Evolutionary conservation across 2,113 vertebrate species (phyloP).

Genomic region (Tychaedon coryphoeus): DNA sequence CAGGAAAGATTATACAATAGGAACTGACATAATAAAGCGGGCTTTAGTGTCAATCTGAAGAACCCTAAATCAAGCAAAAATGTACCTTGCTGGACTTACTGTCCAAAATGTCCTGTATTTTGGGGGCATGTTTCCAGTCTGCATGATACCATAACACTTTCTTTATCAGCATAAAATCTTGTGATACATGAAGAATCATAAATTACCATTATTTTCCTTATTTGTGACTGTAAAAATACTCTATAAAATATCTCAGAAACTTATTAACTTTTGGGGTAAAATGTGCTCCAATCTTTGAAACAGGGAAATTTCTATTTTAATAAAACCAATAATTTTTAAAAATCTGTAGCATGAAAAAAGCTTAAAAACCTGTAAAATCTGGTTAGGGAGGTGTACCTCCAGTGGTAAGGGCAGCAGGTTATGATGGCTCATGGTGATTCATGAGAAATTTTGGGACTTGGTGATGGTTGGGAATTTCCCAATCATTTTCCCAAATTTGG

Average conservation of each 20-base stretch:
- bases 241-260: neutral
- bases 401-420: neutral
- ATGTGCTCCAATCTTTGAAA: neutral
- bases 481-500: neutral
- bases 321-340: neutral
- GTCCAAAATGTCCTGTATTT: neutral
- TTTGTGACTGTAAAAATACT: neutral
- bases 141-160: neutral
- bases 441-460: neutral
- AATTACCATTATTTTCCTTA: neutral
- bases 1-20: neutral
- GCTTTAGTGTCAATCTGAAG: neutral
- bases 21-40: neutral
- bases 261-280: neutral
- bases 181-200: neutral
- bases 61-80: neutral
- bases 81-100: neutral
- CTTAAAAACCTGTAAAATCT: neutral
- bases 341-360: neutral
- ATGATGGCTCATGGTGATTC: neutral
- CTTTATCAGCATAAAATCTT: neutral
- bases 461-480: neutral
- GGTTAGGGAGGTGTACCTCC: neutral
- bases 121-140: neutral
- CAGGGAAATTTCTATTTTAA: neutral